Percentiles rank a stretch among this genome's conserved stretches.
Evolutionary conservation across 2,888 invertebrate species (phyloP).

Genomic region (Rhogogaster chlorosoma): DNA sequence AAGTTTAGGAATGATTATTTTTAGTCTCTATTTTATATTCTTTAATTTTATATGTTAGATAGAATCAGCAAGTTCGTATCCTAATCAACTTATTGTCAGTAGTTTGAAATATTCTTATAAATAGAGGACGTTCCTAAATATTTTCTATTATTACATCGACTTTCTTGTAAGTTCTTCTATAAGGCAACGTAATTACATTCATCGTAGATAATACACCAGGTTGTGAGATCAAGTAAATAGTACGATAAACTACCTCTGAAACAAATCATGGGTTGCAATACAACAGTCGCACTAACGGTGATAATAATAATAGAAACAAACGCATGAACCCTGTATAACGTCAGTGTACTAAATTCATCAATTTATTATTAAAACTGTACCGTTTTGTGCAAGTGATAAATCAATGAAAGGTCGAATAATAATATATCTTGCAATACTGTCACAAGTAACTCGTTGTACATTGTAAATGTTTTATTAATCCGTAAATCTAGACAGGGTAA

Average conservation of each 20-base stretch:
- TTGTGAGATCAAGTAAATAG: slow-evolving; percentile 3
- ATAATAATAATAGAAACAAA: neutral
- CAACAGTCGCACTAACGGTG: neutral
- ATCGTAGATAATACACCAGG: slow-evolving; percentile 5
- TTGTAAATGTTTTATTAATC: neutral
- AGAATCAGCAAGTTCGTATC: neutral
- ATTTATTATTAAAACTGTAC: neutral
- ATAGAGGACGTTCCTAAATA: slow-evolving; percentile 36
- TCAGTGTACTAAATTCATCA: neutral
- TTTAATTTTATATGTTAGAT: neutral
- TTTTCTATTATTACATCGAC: slow-evolving; percentile 4
- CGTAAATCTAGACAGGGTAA: neutral
- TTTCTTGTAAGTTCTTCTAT: neutral
- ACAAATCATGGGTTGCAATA: neutral
- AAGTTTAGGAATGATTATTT: slow-evolving; percentile 7
- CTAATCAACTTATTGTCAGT: neutral
- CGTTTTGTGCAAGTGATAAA: neutral
- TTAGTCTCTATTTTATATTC: neutral
- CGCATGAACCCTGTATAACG: neutral
- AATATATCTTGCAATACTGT: neutral
- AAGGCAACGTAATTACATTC: slow-evolving; percentile 5
- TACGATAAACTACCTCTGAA: slow-evolving; percentile 14
- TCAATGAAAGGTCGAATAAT: neutral
- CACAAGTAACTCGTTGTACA: neutral
- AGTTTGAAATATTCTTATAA: slow-evolving; percentile 8